Evolutionary conservation across 2,888 invertebrate species (phyloP).

Genomic region (Pristionchus maxplancki): DNA sequence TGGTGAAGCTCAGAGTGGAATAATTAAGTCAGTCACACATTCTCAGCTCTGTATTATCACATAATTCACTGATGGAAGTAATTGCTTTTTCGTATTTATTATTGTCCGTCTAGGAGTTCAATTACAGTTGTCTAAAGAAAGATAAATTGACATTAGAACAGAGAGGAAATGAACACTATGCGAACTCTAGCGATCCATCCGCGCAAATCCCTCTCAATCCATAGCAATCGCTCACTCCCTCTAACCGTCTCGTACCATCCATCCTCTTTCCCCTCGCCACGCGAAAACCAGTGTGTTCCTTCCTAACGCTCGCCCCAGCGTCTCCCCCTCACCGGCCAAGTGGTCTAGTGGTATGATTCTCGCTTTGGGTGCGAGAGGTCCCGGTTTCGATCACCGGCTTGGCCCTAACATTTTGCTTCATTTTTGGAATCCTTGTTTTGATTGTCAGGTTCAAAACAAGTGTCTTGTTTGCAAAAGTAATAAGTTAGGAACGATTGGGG

Average conservation of each 20-base stretch:
- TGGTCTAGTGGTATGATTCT: constrained; percentile 75
- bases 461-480: too few species aligned
- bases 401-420: constrained; percentile 47
- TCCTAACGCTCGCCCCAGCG: neutral
- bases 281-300: neutral
- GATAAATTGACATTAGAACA: neutral
- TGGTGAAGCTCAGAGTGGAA: too few species aligned
- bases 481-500: neutral
- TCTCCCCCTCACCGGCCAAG: constrained; percentile 38
- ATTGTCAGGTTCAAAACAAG: too few species aligned
- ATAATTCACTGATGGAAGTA: too few species aligned
- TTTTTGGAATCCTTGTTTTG: neutral
- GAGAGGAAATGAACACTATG: neutral
- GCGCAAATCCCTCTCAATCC: neutral
- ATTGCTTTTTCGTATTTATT: too few species aligned
- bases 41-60: too few species aligned
- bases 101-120: too few species aligned
- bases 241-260: neutral
- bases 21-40: too few species aligned
- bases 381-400: constrained; percentile 69
- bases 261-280: neutral
- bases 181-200: too few species aligned
- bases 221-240: neutral
- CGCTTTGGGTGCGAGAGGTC: constrained; percentile 75
- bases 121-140: too few species aligned